A percentile compares a stretch with the other conserved stretches of the same genome.
These are phyloP conservation scores for Salvelinus namaycush DNA, from an alignment of 2,113 vertebrate genomes.

Conservation along the genomic window DNA sequence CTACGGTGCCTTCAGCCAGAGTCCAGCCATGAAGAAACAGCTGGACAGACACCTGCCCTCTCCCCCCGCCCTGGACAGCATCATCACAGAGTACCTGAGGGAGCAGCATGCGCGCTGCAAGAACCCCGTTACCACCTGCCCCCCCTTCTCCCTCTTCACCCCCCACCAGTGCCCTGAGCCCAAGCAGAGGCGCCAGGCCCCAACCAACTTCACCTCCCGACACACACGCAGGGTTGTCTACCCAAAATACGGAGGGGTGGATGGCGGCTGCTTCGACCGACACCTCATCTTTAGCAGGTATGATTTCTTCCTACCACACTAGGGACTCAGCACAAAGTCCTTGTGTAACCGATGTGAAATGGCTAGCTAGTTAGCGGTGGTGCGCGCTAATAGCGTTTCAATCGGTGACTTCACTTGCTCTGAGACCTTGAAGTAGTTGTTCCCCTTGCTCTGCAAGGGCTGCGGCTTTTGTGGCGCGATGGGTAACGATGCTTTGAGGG, in stretches of 20 bases:
- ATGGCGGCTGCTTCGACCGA: conserved; percentile 97
- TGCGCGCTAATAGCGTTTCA: too few relatives aligned
- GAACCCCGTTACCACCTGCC: conserved; percentile 97
- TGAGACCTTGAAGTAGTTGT: too few relatives aligned
- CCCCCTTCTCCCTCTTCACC: conserved; percentile 98
- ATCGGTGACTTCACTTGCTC: too few relatives aligned
- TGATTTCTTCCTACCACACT: conserved; percentile 2
- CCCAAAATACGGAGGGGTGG: conserved; percentile 96
- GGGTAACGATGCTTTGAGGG: too few relatives aligned
- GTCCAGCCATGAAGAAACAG: conserved; percentile 97
- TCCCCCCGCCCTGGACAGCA: conserved; percentile 94
- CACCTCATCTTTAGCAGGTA: conserved; percentile 99
- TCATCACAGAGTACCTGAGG: conserved; percentile 97
- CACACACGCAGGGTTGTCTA: conserved; percentile 91
- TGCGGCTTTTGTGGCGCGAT: too few relatives aligned
- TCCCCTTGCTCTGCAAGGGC: too few relatives aligned
- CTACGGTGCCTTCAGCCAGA: conserved; percentile 97
- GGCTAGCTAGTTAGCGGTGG: too few relatives aligned
- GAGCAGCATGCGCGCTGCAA: conserved; percentile 99
- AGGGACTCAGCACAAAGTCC: too few relatives aligned
- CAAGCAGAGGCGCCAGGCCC: conserved; percentile 97
- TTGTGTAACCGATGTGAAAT: too few relatives aligned
- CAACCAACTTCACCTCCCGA: conserved; percentile 94
- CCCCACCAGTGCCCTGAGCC: conserved; percentile 98
- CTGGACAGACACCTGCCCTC: conserved; percentile 95